Evolutionary conservation across 2,888 invertebrate species (phyloP), one percentile per base, ranked within the genome.

Genomic region (Drosophila putrida): DNA sequence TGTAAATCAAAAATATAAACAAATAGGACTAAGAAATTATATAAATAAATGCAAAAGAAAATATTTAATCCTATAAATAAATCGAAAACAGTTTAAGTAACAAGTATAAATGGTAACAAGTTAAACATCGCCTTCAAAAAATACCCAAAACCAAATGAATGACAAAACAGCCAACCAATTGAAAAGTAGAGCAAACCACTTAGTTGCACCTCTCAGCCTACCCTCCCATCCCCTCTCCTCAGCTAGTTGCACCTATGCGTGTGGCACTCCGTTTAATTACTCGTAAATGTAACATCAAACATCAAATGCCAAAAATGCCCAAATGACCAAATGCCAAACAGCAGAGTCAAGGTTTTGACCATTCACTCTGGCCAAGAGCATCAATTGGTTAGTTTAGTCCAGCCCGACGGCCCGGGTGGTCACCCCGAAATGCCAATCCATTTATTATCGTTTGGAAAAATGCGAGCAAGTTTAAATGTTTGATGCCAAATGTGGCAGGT

Each of bases 401-500:
- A 10, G 6, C 4, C 25, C 27, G n/a, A n/a, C n/a, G n/a, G 31
- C 13, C 33, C 55, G 44, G 57, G 57, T 58, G 57, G 58, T 27
- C 58, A 47, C 28, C 85, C 85, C 82, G 51, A 87, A 84, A 84
- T 78, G 82, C 65, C 66, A 53, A 63, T 44, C 43, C 57, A 57
- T 27, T 13, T 20, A 20, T 31, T 20, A 25, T 25, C 28, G 36
- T 47, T 47, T 73, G 67, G 49, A 76, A 82, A 83, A 86, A 80
- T 88, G 89, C 85, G 84, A 81, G 78, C 88, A 78, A 78, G 86
- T 82, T 88, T 54, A 20, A 3, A 20, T 20, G 20, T 20, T 20
- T 64, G 38, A 65, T 70, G 75, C 85, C 86, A 82, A 86, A 81
- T 75, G 71, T 57, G 77, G 82, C 73, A 55, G 55, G 4, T 59